Percentiles rank a stretch among this genome's conserved stretches.
Conservation (phyloP, 1,140 invertebrate genomes). For the Caenorhabditis brenneri region DNA sequence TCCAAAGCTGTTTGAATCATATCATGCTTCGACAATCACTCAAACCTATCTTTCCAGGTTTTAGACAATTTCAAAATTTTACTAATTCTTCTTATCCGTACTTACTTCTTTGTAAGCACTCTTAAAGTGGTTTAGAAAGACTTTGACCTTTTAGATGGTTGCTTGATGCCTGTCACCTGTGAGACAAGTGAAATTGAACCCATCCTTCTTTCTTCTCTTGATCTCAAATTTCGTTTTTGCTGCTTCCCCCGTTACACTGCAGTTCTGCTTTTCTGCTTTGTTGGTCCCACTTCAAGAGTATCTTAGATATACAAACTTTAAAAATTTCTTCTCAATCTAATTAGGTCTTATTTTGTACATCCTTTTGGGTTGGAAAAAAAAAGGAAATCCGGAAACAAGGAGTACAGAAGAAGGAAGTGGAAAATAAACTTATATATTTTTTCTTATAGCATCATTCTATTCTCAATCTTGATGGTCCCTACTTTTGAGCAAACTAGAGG, state of each 20-base stretch:
- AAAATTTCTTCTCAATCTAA: too few relatives aligned
- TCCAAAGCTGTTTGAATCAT: too few relatives aligned
- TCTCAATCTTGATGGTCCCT: not conserved
- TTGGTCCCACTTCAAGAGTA: not conserved
- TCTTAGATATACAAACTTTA: not conserved
- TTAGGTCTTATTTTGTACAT: too few relatives aligned
- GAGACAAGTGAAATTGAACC: slow-evolving; percentile 27
- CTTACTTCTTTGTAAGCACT: too few relatives aligned
- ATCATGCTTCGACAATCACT: too few relatives aligned
- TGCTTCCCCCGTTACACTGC: not conserved
- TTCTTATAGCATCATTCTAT: not conserved
- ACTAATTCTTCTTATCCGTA: too few relatives aligned
- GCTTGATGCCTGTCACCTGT: not conserved
- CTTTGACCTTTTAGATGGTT: not conserved
- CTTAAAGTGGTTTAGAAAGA: not conserved
- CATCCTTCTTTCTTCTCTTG: not conserved
- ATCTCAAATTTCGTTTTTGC: not conserved
- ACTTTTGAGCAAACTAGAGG: not conserved
- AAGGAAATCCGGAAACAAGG: not conserved
- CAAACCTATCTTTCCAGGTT: too few relatives aligned
- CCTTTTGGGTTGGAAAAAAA: not conserved
- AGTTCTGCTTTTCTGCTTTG: not conserved
- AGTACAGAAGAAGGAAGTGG: not conserved
- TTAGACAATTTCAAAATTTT: too few relatives aligned
- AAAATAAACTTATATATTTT: not conserved